Percentiles rank a stretch among this genome's conserved stretches.
phyloP scores from a whole-genome alignment of 2,113 vertebrate genomes.

The Ardeotis arabs region DNA sequence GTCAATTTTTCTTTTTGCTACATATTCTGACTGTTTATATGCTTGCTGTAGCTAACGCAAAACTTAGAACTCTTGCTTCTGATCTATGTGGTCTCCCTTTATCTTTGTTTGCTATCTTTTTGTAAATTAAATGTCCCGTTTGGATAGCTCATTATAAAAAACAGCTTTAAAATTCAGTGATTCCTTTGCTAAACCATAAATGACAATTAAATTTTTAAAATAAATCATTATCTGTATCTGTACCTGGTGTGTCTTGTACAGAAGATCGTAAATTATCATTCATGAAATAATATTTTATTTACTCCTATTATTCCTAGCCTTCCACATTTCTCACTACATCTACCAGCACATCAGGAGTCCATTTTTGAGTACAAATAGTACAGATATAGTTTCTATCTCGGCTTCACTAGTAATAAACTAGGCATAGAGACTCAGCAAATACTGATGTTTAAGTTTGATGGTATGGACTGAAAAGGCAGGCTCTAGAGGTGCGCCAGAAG shows the following conservation, averaged over 20 bases:
- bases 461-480: not conserved
- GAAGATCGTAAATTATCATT: not conserved
- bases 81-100: not conserved
- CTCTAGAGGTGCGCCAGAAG: not conserved
- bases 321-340: not conserved
- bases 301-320: not conserved
- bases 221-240: not conserved
- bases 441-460: not conserved
- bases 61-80: not conserved
- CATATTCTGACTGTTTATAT: not conserved
- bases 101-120: not conserved
- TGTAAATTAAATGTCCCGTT: not conserved
- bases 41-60: not conserved
- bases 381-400: not conserved
- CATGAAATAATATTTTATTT: not conserved
- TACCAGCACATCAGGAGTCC: not conserved
- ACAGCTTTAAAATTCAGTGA: not conserved
- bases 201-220: not conserved
- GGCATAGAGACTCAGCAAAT: not conserved
- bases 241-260: not conserved
- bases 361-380: not conserved
- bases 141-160: not conserved
- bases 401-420: not conserved
- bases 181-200: not conserved
- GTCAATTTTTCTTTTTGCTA: not conserved